Percentiles rank a stretch among this genome's conserved stretches.
These are phyloP conservation scores for Philonicus albiceps DNA, from an alignment of 2,888 invertebrate genomes.

Conservation along the genomic window DNA sequence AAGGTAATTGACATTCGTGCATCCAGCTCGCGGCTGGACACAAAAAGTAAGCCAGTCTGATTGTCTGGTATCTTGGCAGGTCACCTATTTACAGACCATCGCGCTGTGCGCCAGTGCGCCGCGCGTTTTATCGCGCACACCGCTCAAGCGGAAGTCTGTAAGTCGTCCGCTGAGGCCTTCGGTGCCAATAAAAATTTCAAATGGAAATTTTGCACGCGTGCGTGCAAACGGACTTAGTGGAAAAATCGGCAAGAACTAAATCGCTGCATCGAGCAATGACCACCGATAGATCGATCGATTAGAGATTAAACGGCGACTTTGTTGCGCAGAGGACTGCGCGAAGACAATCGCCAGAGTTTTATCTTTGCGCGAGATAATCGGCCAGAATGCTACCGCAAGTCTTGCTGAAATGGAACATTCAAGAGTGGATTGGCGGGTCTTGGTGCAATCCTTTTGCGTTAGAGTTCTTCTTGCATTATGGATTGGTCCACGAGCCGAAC, in stretches of 20 bases:
- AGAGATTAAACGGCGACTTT: neutral
- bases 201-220: constrained; percentile 16
- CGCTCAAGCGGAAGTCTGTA: constrained; percentile 38
- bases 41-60: constrained; percentile 27
- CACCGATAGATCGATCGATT: neutral
- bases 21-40: neutral
- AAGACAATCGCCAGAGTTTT: neutral
- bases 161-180: constrained; percentile 26
- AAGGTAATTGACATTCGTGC: constrained; percentile 43
- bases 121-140: too few species aligned
- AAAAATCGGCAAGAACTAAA: neutral
- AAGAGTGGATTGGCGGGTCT: constrained; percentile 30
- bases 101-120: neutral
- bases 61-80: constrained; percentile 21
- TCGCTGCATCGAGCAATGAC: neutral
- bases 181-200: constrained; percentile 6
- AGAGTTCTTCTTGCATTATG: constrained; percentile 31
- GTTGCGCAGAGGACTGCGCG: neutral
- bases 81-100: constrained; percentile 28
- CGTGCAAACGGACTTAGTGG: neutral
- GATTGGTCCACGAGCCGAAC: constrained; percentile 38
- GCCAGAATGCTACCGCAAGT: constrained; percentile 7
- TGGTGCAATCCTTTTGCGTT: constrained; percentile 24
- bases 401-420: neutral
- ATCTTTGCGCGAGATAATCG: neutral